These are phyloP conservation scores for Pipa parva DNA, from an alignment of 2,113 vertebrate genomes.

Conservation along the genomic window DNA sequence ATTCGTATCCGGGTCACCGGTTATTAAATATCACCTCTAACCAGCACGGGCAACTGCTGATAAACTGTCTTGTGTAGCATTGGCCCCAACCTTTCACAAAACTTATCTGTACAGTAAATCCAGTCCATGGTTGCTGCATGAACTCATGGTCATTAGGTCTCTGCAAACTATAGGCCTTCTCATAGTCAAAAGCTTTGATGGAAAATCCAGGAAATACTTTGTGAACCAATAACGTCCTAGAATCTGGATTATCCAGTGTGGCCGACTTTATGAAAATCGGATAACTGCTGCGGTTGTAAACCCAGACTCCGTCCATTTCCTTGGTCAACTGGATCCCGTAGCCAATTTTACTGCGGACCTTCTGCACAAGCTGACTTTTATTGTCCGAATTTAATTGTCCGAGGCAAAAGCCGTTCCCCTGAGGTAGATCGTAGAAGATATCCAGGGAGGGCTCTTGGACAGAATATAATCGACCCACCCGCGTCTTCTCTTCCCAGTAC, in stretches of 20 bases:
- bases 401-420: slow-evolving; percentile 98
- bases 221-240: slow-evolving; percentile 92
- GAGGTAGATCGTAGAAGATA: slow-evolving; percentile 99
- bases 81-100: slow-evolving; percentile 99
- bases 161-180: slow-evolving; percentile 91
- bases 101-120: slow-evolving; percentile 97
- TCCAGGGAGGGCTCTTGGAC: slow-evolving; percentile 98
- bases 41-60: slow-evolving; percentile 98
- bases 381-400: slow-evolving; percentile 95
- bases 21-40: slow-evolving; percentile 97
- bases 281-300: slow-evolving; percentile 98
- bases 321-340: slow-evolving; percentile 95
- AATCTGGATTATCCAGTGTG: slow-evolving; percentile 99
- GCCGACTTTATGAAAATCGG: slow-evolving; percentile 99
- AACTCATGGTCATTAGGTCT: slow-evolving; percentile 97
- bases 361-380: slow-evolving; percentile 95
- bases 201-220: slow-evolving; percentile 98
- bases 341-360: slow-evolving; percentile 93
- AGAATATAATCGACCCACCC: slow-evolving; percentile 94
- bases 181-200: slow-evolving; percentile 97
- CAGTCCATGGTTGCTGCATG: slow-evolving; percentile 91
- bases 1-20: slow-evolving; percentile 66
- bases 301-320: slow-evolving; percentile 94
- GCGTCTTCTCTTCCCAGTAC: slow-evolving; percentile 98
- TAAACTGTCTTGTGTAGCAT: slow-evolving; percentile 97